Conservation (phyloP, 2,113 vertebrate species). For the Leucopsar rothschildi region DNA sequence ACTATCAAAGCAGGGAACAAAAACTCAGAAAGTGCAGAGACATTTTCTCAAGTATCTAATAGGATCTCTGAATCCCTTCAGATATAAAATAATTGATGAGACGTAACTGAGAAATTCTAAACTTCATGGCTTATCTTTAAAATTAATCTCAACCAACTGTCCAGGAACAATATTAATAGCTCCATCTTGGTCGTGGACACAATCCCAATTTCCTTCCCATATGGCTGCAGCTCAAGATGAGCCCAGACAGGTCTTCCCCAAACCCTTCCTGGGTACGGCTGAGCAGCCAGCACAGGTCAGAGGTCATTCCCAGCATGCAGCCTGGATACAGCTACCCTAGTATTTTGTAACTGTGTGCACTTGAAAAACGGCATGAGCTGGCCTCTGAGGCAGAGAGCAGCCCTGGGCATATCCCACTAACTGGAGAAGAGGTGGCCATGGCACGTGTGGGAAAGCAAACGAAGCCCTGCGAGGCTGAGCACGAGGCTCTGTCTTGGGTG, state of each 20-base stretch:
- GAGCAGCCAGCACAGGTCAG: background rate
- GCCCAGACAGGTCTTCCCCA: background rate
- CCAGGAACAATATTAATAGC: background rate
- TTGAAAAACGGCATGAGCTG: background rate
- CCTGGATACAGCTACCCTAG: background rate
- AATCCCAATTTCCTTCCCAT: background rate
- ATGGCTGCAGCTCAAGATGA: fast-evolving
- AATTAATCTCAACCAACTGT: background rate
- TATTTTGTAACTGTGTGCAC: background rate
- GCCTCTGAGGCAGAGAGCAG: background rate
- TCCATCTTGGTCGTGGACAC: fast-evolving
- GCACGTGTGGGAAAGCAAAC: background rate
- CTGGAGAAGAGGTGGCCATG: background rate
- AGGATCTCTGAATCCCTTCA: background rate
- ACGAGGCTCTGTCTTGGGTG: background rate
- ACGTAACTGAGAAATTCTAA: background rate
- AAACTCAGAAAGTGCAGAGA: background rate
- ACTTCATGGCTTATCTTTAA: background rate
- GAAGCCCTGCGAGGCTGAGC: background rate
- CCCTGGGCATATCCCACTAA: background rate
- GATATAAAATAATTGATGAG: background rate
- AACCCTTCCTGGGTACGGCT: background rate
- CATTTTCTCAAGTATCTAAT: background rate
- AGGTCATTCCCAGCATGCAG: background rate
- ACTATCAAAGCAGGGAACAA: background rate